A percentile compares a stretch with the other conserved stretches of the same genome.
These are phyloP conservation scores for Protobothrops flavoviridis DNA, from an alignment of 2,113 vertebrate species.

Conservation along the genomic window DNA sequence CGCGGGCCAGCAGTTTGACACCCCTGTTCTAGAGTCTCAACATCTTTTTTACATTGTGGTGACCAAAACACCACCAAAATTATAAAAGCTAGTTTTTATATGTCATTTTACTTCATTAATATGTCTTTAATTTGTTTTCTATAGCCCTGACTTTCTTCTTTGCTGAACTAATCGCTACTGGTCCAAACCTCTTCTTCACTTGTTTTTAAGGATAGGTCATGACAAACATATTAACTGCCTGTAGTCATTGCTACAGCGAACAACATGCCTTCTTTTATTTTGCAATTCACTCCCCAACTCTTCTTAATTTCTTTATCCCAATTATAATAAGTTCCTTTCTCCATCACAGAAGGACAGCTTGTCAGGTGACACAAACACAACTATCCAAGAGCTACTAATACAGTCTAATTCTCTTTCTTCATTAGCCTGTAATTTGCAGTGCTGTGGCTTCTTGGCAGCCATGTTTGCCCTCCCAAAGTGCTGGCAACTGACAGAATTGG, in stretches of 20 bases:
- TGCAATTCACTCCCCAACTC: neutral
- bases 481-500: slow-evolving; percentile 26
- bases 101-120: neutral
- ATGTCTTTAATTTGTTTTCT: slow-evolving; percentile 17
- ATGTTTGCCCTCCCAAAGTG: slow-evolving; percentile 30
- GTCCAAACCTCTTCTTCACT: neutral
- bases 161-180: slow-evolving; percentile 14
- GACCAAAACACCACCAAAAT: too few relatives aligned
- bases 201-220: slow-evolving; percentile 18
- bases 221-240: neutral
- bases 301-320: slow-evolving; percentile 33
- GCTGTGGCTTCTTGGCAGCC: slow-evolving; percentile 35
- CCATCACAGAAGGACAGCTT: slow-evolving; percentile 16
- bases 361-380: slow-evolving; percentile 22
- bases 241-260: slow-evolving; percentile 6
- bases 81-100: neutral
- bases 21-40: too few relatives aligned
- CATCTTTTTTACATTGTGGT: too few relatives aligned
- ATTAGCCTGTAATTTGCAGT: slow-evolving; percentile 42
- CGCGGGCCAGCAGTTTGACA: too few relatives aligned
- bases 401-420: slow-evolving; percentile 36
- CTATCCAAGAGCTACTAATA: neutral
- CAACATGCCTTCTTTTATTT: slow-evolving; percentile 17
- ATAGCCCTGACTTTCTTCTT: neutral
- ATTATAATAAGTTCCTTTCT: slow-evolving; percentile 31